Evolutionary conservation across 2,888 invertebrate genomes (phyloP).

Genomic region (Alentia gelatinosa): DNA sequence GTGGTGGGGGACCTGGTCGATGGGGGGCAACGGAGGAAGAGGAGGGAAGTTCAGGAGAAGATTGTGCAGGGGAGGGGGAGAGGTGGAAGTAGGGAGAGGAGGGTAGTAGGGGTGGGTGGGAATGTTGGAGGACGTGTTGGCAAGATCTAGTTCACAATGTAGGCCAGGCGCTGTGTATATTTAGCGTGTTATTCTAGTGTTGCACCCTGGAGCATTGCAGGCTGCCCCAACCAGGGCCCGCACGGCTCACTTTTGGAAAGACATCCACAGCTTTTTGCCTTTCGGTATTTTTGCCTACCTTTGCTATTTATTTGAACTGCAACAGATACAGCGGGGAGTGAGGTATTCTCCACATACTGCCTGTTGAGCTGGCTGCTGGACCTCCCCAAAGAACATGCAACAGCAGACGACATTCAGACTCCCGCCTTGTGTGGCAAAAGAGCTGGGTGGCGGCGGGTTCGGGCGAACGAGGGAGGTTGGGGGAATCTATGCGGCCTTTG

Average conservation of each 20-base stretch:
- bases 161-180: conserved; percentile 47
- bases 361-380: not conserved
- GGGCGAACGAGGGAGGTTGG: not conserved
- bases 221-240: not conserved
- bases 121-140: conserved; percentile 9
- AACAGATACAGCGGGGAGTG: conserved; percentile 41
- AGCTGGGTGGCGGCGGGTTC: not conserved
- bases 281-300: conserved; percentile 53
- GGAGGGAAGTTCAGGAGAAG: not conserved
- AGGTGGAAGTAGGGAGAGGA: not conserved
- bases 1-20: not conserved
- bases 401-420: not conserved
- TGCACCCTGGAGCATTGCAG: conserved; percentile 28
- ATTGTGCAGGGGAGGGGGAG: not conserved
- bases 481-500: not conserved
- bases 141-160: conserved; percentile 45
- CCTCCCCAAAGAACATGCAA: conserved; percentile 24
- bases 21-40: not conserved
- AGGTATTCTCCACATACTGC: not conserved
- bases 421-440: not conserved
- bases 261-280: conserved; percentile 37
- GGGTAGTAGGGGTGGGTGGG: not conserved
- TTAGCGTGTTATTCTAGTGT: conserved; percentile 51
- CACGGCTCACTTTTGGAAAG: conserved; percentile 48
- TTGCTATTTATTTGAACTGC: conserved; percentile 56